These are phyloP conservation scores for Scartelaos histophorus DNA, from an alignment of 2,113 vertebrate genomes.

Conservation along the genomic window DNA sequence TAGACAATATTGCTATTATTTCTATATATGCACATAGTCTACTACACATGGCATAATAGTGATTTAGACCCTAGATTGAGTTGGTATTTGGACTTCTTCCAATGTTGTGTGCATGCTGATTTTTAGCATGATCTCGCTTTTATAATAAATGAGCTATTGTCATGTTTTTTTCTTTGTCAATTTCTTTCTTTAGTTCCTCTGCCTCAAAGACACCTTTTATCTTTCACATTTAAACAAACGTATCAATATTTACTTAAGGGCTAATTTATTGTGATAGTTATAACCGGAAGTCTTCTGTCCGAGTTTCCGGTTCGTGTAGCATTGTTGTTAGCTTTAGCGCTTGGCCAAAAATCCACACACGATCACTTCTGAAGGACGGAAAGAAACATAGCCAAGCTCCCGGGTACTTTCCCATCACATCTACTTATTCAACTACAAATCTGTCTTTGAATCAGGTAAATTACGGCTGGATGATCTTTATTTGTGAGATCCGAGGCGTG, in stretches of 20 bases:
- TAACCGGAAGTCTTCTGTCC: conserved; percentile 24
- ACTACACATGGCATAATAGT: background rate
- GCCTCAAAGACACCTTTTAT: background rate
- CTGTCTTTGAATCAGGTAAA: conserved; percentile 64
- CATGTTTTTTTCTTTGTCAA: background rate
- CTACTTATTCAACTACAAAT: conserved; percentile 13
- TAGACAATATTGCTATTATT: too few species aligned
- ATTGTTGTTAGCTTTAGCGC: conserved; percentile 48
- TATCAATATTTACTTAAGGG: background rate
- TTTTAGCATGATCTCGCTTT: background rate
- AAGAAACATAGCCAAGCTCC: conserved; percentile 55
- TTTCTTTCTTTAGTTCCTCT: background rate
- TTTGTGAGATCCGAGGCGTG: background rate
- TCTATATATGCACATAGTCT: background rate
- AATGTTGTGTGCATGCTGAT: too few species aligned
- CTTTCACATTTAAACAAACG: conserved; percentile 12
- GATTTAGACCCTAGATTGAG: background rate
- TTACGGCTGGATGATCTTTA: conserved; percentile 11
- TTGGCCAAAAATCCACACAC: conserved; percentile 50
- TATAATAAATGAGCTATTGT: conserved; percentile 1
- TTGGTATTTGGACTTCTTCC: background rate
- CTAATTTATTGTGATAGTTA: conserved; percentile 46
- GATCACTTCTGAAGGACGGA: conserved; percentile 73
- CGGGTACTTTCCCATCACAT: conserved; percentile 37
- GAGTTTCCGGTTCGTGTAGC: background rate